phyloP scores from a whole-genome alignment of 1,140 invertebrate species.

The Psix sp. region DNA sequence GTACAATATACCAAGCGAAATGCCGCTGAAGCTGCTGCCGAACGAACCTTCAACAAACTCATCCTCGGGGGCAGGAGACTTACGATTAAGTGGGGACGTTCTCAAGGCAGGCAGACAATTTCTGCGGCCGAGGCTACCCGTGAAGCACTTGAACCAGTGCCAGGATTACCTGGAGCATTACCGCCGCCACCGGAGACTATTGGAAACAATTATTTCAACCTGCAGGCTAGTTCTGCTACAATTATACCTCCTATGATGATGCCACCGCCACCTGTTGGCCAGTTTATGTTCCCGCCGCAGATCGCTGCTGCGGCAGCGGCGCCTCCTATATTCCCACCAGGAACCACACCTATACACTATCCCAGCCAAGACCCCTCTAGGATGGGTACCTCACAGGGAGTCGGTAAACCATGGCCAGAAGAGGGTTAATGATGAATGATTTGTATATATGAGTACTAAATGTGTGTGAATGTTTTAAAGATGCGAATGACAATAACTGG shows the following conservation, averaged over 20 bases:
- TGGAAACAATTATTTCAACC: slow-evolving; percentile 80
- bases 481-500: no score
- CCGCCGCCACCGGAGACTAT: slow-evolving; percentile 85
- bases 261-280: slow-evolving; percentile 76
- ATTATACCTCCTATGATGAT: slow-evolving; percentile 78
- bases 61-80: slow-evolving; percentile 90
- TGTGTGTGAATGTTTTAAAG: no score
- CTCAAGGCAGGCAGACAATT: slow-evolving; percentile 83
- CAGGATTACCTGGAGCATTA: slow-evolving; percentile 88
- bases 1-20: slow-evolving; percentile 95
- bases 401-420: slow-evolving; percentile 76
- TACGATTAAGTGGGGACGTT: slow-evolving; percentile 98
- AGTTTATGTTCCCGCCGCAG: slow-evolving; percentile 78
- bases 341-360: slow-evolving; percentile 87
- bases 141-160: slow-evolving; percentile 87
- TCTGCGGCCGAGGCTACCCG: slow-evolving; percentile 76
- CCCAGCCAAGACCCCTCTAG: slow-evolving; percentile 95
- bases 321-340: slow-evolving; percentile 76
- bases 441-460: background rate
- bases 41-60: slow-evolving; percentile 97
- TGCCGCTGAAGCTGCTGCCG: slow-evolving; percentile 94
- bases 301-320: slow-evolving; percentile 69
- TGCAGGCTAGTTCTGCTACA: slow-evolving; percentile 78
- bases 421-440: slow-evolving; percentile 60
- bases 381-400: slow-evolving; percentile 84